These are phyloP conservation scores for Meteorus colon DNA, from an alignment of 2,888 invertebrate species.

Conservation along the genomic window DNA sequence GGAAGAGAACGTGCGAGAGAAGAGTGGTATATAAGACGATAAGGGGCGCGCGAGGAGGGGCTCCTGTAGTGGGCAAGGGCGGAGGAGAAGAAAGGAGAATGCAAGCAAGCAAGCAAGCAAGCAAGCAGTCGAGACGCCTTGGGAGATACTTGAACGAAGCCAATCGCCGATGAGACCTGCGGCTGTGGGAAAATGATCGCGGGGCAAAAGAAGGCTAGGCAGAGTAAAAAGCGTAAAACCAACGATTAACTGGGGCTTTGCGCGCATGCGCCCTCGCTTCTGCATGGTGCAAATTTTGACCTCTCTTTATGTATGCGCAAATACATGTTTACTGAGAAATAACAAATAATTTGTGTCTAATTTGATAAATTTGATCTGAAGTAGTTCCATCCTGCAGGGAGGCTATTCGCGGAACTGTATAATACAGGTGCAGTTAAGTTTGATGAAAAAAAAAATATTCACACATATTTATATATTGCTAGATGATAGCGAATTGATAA, in stretches of 20 bases:
- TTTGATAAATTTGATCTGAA: too few species aligned
- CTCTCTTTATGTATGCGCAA: neutral
- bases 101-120: constrained; percentile 43
- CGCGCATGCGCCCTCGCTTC: constrained; percentile 66
- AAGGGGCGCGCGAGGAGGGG: constrained; percentile 24
- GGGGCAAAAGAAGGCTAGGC: constrained; percentile 56
- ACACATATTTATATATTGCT: too few species aligned
- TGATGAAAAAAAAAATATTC: too few species aligned
- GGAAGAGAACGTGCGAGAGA: constrained; percentile 49
- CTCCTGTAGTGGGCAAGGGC: constrained; percentile 20
- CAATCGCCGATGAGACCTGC: constrained; percentile 42
- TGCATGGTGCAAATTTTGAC: constrained; percentile 43
- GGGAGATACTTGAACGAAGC: constrained; percentile 40
- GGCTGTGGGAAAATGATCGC: constrained; percentile 72
- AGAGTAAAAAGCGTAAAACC: constrained; percentile 72
- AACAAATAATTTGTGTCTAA: neutral
- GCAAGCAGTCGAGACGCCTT: constrained; percentile 34
- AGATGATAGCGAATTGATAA: too few species aligned
- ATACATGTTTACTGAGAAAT: neutral
- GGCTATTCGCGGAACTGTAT: neutral
- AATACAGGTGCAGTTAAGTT: neutral
- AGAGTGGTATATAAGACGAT: constrained; percentile 45
- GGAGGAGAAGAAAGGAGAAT: constrained; percentile 48
- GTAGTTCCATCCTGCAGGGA: neutral
- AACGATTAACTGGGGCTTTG: constrained; percentile 71